Evolutionary conservation across 2,888 invertebrate species (phyloP).

Genomic region (Caenorhabditis zanzibari): DNA sequence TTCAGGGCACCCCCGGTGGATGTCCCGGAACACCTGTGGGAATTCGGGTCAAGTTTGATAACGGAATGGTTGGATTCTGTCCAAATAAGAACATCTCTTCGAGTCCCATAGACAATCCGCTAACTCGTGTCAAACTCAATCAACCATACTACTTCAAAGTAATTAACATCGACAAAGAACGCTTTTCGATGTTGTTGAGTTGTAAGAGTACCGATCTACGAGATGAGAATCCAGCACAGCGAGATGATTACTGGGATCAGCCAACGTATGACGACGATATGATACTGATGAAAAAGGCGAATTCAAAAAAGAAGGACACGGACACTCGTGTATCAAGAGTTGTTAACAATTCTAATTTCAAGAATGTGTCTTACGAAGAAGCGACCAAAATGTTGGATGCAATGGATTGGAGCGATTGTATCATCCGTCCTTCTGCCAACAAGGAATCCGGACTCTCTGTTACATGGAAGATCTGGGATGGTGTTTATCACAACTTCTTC

Average conservation of each 20-base stretch:
- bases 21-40: conserved; percentile 98
- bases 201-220: conserved; percentile 64
- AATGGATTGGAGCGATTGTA: conserved; percentile 97
- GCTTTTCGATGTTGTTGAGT: conserved; percentile 59
- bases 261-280: conserved; percentile 90
- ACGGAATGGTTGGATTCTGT: conserved; percentile 93
- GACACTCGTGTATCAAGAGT: conserved; percentile 90
- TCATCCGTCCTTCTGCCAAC: conserved; percentile 97
- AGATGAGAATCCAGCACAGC: conserved; percentile 84
- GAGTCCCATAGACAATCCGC: conserved; percentile 92
- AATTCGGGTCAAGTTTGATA: conserved; percentile 91
- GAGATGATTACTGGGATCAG: conserved; percentile 90
- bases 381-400: conserved; percentile 93
- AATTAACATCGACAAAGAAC: conserved; percentile 47
- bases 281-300: conserved; percentile 86
- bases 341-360: conserved; percentile 97
- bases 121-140: conserved; percentile 89
- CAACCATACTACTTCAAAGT: conserved; percentile 66
- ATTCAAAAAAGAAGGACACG: conserved; percentile 87
- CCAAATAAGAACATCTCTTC: conserved; percentile 92
- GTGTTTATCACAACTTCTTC: conserved; percentile 96
- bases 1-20: conserved; percentile 85
- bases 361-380: conserved; percentile 95
- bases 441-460: conserved; percentile 95
- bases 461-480: conserved; percentile 96